These are phyloP conservation scores for Penaeus chinensis DNA, from an alignment of 1,140 invertebrate species.

Conservation along the genomic window DNA sequence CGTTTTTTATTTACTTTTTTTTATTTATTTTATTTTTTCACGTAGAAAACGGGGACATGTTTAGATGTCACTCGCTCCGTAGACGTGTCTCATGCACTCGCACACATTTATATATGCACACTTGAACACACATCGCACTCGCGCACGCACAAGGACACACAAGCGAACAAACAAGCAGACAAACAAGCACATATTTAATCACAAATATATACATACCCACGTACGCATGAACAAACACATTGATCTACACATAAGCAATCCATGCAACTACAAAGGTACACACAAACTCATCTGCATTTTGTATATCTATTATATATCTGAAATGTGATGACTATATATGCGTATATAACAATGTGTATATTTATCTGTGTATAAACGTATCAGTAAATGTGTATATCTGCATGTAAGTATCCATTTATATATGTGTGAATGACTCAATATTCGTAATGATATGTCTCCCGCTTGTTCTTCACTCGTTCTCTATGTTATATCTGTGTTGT, in stretches of 20 bases:
- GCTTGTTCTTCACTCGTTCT: neutral
- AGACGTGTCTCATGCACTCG: neutral
- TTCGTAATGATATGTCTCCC: neutral
- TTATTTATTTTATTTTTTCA: neutral
- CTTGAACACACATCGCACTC: constrained; percentile 11
- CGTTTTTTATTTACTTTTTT: neutral
- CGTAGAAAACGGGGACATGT: constrained; percentile 4
- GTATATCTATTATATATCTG: neutral
- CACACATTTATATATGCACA: neutral
- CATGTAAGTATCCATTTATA: neutral
- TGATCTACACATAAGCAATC: neutral
- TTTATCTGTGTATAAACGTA: constrained; percentile 26
- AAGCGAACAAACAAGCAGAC: neutral
- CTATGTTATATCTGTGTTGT: neutral
- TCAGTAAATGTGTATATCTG: neutral
- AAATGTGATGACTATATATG: constrained; percentile 23
- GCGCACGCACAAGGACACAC: constrained; percentile 8
- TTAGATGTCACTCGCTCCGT: neutral
- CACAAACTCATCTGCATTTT: neutral
- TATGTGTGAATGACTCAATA: neutral
- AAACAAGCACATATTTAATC: neutral
- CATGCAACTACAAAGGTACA: neutral
- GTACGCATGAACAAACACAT: constrained; percentile 18
- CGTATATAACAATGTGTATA: constrained; percentile 22
- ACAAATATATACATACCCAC: neutral